A percentile compares a stretch with the other conserved stretches of the same genome.
Evolutionary conservation across 1,140 invertebrate species (phyloP).

Genomic region (Zaprionus inermis): DNA sequence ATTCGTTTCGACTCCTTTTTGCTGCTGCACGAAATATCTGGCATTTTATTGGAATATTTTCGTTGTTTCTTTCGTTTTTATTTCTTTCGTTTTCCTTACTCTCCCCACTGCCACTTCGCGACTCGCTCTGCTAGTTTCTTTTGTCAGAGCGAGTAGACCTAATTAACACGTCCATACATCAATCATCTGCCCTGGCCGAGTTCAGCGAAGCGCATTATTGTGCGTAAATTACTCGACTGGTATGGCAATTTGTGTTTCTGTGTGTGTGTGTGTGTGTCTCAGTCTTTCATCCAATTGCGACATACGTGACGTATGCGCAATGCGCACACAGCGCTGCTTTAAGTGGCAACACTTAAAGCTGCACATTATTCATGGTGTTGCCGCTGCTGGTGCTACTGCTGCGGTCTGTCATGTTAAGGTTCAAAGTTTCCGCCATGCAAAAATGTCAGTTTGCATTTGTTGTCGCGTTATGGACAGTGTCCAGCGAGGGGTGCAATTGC

Average conservation of each 20-base stretch:
- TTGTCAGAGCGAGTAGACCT: slow-evolving; percentile 66
- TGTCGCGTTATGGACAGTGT: slow-evolving; percentile 48
- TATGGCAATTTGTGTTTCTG: slow-evolving; percentile 28
- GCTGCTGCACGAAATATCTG: neutral
- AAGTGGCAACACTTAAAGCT: slow-evolving; percentile 53
- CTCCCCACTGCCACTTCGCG: too few species aligned
- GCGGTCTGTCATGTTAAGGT: slow-evolving; percentile 73
- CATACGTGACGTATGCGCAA: slow-evolving; percentile 44
- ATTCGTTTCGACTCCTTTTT: slow-evolving; percentile 62
- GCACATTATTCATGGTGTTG: slow-evolving; percentile 36
- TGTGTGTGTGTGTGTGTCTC: neutral
- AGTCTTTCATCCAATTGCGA: slow-evolving; percentile 13
- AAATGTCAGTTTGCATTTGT: slow-evolving; percentile 77
- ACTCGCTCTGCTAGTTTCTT: slow-evolving; percentile 4
- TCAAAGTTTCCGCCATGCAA: slow-evolving; percentile 67
- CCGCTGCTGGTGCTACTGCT: slow-evolving; percentile 37
- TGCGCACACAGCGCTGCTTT: slow-evolving; percentile 32
- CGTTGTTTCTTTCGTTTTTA: neutral
- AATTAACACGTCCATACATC: slow-evolving; percentile 83
- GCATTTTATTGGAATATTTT: slow-evolving; percentile 13
- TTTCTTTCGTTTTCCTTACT: too few species aligned
- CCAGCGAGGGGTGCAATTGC: slow-evolving; percentile 12
- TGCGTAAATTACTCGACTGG: slow-evolving; percentile 75
- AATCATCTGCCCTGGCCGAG: slow-evolving; percentile 71
- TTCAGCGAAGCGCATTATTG: slow-evolving; percentile 80